A percentile compares a stretch with the other conserved stretches of the same genome.
These are phyloP conservation scores for Aphelinus atriplicis DNA, from an alignment of 1,140 invertebrate genomes.

Conservation along the genomic window DNA sequence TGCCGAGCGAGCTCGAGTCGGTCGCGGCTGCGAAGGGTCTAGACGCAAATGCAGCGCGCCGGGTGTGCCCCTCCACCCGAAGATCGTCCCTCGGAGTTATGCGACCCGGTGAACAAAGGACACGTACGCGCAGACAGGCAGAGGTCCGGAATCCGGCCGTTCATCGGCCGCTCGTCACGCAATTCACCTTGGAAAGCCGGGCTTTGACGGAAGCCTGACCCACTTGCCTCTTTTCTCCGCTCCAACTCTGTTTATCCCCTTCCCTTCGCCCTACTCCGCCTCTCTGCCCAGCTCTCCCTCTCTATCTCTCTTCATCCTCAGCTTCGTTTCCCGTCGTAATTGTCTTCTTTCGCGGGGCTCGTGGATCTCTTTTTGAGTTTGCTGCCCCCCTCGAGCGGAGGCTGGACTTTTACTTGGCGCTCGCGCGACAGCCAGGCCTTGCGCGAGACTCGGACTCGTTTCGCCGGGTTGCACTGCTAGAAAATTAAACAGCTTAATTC, in stretches of 20 bases:
- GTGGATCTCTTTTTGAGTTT: too few species aligned
- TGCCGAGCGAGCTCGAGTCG: too few species aligned
- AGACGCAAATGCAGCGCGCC: slow-evolving; percentile 22
- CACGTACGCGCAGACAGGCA: background rate
- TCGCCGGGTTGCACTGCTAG: too few species aligned
- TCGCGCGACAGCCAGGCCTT: too few species aligned
- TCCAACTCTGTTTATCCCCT: background rate
- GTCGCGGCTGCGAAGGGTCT: slow-evolving; percentile 11
- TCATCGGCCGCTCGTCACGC: slow-evolving; percentile 5
- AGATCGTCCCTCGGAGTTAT: background rate
- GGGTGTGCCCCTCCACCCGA: background rate
- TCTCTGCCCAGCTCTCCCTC: background rate
- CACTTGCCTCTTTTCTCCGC: slow-evolving; percentile 35
- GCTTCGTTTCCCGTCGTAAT: background rate
- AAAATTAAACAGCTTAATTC: too few species aligned
- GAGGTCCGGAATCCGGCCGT: background rate
- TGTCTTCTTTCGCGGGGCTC: too few species aligned
- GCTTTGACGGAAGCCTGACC: slow-evolving; percentile 49
- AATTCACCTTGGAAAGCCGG: slow-evolving; percentile 42
- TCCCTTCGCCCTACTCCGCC: background rate
- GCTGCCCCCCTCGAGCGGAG: too few species aligned
- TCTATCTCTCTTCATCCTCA: background rate
- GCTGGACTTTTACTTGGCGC: too few species aligned
- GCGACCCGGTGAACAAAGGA: too few species aligned
- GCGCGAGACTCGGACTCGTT: too few species aligned